Conservation (phyloP, 2,888 invertebrate genomes). For the Ectemnius cavifrons region DNA sequence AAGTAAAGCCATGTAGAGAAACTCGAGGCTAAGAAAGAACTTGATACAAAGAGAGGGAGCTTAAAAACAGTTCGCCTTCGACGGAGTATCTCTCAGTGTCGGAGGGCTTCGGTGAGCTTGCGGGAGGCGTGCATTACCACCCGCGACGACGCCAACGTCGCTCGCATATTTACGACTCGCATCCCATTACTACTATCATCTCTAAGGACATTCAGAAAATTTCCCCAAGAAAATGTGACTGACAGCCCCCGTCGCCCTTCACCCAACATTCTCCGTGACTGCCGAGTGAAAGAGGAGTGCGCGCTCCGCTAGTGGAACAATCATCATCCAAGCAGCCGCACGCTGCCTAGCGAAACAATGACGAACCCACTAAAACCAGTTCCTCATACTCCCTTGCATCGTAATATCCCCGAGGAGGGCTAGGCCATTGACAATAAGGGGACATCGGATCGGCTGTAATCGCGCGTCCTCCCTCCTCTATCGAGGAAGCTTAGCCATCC, state of each 20-base stretch:
- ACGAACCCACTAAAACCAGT: too few relatives aligned
- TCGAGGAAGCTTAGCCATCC: too few relatives aligned
- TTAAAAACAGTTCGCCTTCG: slow-evolving; percentile 3
- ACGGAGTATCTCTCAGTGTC: slow-evolving; percentile 36
- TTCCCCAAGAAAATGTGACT: background rate
- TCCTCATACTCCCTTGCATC: too few relatives aligned
- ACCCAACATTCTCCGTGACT: background rate
- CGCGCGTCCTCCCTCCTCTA: too few relatives aligned
- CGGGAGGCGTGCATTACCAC: slow-evolving; percentile 28
- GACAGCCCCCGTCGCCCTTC: background rate
- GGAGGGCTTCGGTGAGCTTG: slow-evolving; percentile 20
- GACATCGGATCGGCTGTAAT: too few relatives aligned
- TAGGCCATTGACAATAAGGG: too few relatives aligned
- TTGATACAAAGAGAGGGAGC: too few relatives aligned
- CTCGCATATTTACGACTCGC: slow-evolving; percentile 7
- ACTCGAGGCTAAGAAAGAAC: too few relatives aligned
- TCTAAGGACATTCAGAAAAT: background rate
- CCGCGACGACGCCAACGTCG: slow-evolving; percentile 36
- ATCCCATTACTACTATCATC: slow-evolving; percentile 29
- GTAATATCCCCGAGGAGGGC: too few relatives aligned
- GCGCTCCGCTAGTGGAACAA: background rate
- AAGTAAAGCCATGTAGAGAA: too few relatives aligned
- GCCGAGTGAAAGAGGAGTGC: background rate
- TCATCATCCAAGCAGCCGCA: too few relatives aligned
- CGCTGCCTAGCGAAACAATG: too few relatives aligned